Conservation (phyloP, 2,113 vertebrate genomes). For the Hippocampus zosterae region DNA sequence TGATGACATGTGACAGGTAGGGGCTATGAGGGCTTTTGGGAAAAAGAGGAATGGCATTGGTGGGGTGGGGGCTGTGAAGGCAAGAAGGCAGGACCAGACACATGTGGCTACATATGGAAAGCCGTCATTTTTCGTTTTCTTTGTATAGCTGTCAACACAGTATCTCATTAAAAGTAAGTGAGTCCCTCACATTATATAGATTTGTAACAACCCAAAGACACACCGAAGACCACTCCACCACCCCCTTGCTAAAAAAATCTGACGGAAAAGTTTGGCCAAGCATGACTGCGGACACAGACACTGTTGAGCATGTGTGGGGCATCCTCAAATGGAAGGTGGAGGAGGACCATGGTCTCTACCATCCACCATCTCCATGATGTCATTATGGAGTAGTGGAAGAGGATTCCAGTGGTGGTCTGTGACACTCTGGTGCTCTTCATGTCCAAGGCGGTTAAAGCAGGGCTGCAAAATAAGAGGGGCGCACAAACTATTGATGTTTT, state of each 20-base stretch:
- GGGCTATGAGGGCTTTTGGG: constrained; percentile 22
- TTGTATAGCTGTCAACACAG: constrained; percentile 15
- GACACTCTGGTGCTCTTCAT: too few species aligned
- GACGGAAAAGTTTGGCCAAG: not conserved
- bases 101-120: constrained; percentile 23
- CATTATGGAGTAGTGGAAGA: not conserved
- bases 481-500: too few species aligned
- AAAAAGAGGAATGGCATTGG: not conserved
- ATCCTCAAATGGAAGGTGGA: not conserved
- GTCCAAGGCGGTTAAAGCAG: too few species aligned
- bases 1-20: constrained; percentile 29
- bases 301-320: not conserved
- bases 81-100: constrained; percentile 38
- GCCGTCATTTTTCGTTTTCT: constrained; percentile 7
- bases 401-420: too few species aligned
- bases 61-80: constrained; percentile 1
- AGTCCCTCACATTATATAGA: not conserved
- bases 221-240: not conserved
- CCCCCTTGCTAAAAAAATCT: not conserved
- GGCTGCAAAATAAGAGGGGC: too few species aligned
- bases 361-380: not conserved
- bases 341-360: not conserved
- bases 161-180: not conserved
- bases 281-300: not conserved
- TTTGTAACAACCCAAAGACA: not conserved